Percentiles rank a stretch among this genome's conserved stretches.
These are phyloP conservation scores for Drosophila prostipennis DNA, from an alignment of 2,888 invertebrate species.

Conservation along the genomic window DNA sequence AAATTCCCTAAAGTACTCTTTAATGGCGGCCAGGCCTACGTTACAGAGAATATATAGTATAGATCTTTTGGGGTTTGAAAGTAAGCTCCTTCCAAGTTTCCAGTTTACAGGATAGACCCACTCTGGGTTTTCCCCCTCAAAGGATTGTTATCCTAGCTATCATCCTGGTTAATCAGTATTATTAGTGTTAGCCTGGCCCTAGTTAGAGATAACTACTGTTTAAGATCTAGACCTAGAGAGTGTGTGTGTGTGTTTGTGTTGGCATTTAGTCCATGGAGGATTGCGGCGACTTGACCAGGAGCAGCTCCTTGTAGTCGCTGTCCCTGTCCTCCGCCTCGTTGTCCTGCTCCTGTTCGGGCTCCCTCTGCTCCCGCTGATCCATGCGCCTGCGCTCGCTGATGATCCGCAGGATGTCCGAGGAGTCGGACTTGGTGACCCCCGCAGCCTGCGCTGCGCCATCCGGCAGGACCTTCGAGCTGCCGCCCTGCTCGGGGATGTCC, in stretches of 20 bases:
- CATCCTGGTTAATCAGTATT: constrained; percentile 1
- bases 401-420: constrained; percentile 83
- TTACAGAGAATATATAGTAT: not conserved
- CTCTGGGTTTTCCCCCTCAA: not conserved
- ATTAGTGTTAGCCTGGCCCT: not conserved
- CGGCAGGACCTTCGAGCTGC: constrained; percentile 8
- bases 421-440: constrained; percentile 81
- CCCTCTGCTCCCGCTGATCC: constrained; percentile 82
- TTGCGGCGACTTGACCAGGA: constrained; percentile 82
- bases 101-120: not conserved
- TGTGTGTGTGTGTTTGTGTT: constrained; percentile 9
- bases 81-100: constrained; percentile 1
- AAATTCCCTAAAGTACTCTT: constrained; percentile 68
- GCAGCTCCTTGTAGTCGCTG: constrained; percentile 83
- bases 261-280: constrained; percentile 79
- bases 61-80: not conserved
- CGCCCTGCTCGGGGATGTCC: constrained; percentile 5
- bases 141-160: constrained; percentile 2
- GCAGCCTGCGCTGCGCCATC: not conserved
- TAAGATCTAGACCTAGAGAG: constrained; percentile 7
- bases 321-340: constrained; percentile 83
- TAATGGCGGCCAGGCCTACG: not conserved
- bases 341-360: constrained; percentile 80
- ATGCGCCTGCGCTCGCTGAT: constrained; percentile 84
- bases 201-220: constrained; percentile 5